Percentiles rank a stretch among this genome's conserved stretches.
phyloP scores from a whole-genome alignment of 2,888 invertebrate species.

The Nectonema munidae region DNA sequence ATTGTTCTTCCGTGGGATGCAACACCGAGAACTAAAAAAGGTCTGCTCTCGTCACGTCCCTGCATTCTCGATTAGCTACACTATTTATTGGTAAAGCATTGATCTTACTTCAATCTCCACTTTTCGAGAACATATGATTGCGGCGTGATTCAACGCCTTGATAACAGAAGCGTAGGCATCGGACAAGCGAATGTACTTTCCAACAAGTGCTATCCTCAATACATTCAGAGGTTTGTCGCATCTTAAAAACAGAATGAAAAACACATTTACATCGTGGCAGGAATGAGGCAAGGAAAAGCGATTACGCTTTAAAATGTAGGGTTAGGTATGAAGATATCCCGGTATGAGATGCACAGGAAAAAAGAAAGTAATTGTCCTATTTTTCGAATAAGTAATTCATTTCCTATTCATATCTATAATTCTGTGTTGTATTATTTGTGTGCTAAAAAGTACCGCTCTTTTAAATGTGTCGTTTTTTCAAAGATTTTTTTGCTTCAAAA shows the following conservation, averaged over 20 bases:
- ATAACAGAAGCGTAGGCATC: conserved; percentile 86
- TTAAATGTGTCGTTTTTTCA: no score
- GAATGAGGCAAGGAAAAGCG: no score
- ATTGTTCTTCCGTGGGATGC: no score
- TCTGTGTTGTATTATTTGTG: conserved; percentile 27
- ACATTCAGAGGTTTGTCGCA: conserved; percentile 47
- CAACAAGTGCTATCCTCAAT: conserved; percentile 60
- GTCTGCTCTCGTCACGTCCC: no score
- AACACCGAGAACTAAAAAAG: no score
- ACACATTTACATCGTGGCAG: conserved; percentile 15
- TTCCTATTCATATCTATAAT: background rate
- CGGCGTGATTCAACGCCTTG: conserved; percentile 60
- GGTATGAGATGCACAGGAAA: no score
- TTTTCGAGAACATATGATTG: conserved; percentile 46
- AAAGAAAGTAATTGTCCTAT: no score
- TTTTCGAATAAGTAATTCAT: background rate
- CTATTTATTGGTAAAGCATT: no score
- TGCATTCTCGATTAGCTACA: no score
- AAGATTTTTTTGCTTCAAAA: no score
- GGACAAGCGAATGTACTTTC: conserved; percentile 72
- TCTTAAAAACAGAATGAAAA: conserved; percentile 22
- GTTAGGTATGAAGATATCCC: no score
- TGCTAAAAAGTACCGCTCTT: conserved; percentile 56
- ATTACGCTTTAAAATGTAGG: no score
- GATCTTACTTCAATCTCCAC: conserved; percentile 36